These are phyloP conservation scores for Eulithis testata DNA, from an alignment of 2,888 invertebrate genomes.

Conservation along the genomic window DNA sequence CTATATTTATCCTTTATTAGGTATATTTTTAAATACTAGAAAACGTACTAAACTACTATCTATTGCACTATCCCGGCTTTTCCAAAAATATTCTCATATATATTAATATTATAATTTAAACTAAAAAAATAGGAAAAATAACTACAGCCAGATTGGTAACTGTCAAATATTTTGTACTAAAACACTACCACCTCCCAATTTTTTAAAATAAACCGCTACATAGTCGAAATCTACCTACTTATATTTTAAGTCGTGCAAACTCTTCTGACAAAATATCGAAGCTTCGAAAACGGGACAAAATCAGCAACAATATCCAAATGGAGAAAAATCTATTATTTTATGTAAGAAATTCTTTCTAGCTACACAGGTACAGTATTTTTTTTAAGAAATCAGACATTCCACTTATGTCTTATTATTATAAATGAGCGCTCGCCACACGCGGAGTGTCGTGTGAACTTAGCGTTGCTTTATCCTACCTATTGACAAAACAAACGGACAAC, in stretches of 20 bases:
- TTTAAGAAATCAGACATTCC: slow-evolving; percentile 67
- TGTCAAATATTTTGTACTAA: slow-evolving; percentile 54
- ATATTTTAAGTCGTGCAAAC: slow-evolving; percentile 22
- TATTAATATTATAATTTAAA: slow-evolving; percentile 57
- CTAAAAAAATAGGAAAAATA: slow-evolving; percentile 54
- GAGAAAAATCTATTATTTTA: slow-evolving; percentile 48
- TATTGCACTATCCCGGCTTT: slow-evolving; percentile 84
- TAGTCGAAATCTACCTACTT: slow-evolving; percentile 10
- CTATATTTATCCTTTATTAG: slow-evolving; percentile 36
- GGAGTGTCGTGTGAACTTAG: slow-evolving; percentile 38
- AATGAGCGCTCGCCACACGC: slow-evolving; percentile 54
- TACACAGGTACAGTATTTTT: slow-evolving; percentile 77
- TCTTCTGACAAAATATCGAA: slow-evolving; percentile 25
- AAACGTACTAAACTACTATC: slow-evolving; percentile 68
- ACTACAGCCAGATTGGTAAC: slow-evolving; percentile 69
- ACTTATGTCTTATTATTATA: slow-evolving; percentile 71
- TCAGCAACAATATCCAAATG: slow-evolving; percentile 72
- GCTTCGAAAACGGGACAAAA: slow-evolving; percentile 41
- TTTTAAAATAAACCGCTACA: slow-evolving; percentile 21
- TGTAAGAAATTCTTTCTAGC: slow-evolving; percentile 79
- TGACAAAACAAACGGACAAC: slow-evolving; percentile 72
- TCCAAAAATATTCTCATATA: slow-evolving; percentile 66
- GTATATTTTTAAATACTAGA: slow-evolving; percentile 39
- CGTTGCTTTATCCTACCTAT: slow-evolving; percentile 54
- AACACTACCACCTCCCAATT: slow-evolving; percentile 39